Evolutionary conservation across 2,797 vertebrate genomes (phyloP).

Genomic region (Helicolenus hilgendorfi): DNA sequence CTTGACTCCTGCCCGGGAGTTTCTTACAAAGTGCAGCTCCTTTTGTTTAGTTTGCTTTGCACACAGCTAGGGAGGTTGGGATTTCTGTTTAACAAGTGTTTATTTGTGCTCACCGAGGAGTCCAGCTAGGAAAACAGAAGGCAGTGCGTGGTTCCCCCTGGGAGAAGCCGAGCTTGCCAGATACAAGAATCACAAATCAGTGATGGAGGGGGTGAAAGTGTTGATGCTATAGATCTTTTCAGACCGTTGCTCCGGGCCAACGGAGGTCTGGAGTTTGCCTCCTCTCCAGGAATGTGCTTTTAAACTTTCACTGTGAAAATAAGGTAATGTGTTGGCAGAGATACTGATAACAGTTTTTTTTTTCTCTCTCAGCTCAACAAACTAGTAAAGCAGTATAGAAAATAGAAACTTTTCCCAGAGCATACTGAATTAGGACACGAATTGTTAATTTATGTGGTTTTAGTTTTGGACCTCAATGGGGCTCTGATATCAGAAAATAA

Average conservation of each 20-base stretch:
- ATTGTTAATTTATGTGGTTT: no score
- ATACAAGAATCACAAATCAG: slow-evolving; percentile 70
- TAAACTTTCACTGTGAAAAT: neutral
- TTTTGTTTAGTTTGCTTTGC: slow-evolving; percentile 58
- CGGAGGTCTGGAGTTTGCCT: neutral
- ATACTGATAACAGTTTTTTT: neutral
- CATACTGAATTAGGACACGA: no score
- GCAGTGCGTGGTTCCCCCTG: slow-evolving; percentile 29
- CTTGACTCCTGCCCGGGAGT: slow-evolving; percentile 31
- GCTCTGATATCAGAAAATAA: no score
- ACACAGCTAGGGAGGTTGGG: slow-evolving; percentile 37
- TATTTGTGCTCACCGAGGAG: slow-evolving; percentile 65
- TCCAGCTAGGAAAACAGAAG: slow-evolving; percentile 57
- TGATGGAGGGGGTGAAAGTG: slow-evolving; percentile 18
- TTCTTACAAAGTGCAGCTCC: slow-evolving; percentile 41
- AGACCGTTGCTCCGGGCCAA: slow-evolving; percentile 36
- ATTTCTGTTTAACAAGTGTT: slow-evolving; percentile 78
- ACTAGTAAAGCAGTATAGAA: no score
- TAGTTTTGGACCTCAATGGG: no score
- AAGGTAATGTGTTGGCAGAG: neutral
- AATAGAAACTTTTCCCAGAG: no score
- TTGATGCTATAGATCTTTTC: slow-evolving; percentile 41
- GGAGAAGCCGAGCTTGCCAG: slow-evolving; percentile 47
- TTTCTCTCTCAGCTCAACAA: no score
- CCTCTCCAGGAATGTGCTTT: neutral